These are phyloP conservation scores for Drosophila ananassae DNA, from an alignment of 1,140 invertebrate species.

Conservation along the genomic window DNA sequence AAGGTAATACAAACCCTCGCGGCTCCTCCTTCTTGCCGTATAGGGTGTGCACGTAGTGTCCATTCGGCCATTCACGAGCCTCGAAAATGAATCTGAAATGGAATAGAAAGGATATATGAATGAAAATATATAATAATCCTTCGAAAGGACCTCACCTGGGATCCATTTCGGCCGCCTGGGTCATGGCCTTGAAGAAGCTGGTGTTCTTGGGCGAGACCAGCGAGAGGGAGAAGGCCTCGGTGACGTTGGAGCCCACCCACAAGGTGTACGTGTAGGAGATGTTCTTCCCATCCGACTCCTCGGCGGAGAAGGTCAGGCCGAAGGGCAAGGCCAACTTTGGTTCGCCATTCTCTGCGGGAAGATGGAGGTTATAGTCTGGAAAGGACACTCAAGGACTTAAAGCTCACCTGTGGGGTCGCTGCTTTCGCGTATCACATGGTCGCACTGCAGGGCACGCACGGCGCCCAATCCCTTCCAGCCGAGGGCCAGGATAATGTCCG, in stretches of 20 bases:
- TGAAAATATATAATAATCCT: too few relatives aligned
- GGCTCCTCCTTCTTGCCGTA: slow-evolving; percentile 94
- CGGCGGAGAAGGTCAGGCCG: slow-evolving; percentile 85
- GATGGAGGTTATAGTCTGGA: neutral
- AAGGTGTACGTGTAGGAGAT: slow-evolving; percentile 92
- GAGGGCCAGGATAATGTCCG: slow-evolving; percentile 90
- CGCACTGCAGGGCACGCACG: slow-evolving; percentile 89
- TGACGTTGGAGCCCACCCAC: slow-evolving; percentile 93
- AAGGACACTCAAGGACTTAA: neutral
- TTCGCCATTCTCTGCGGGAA: slow-evolving; percentile 76
- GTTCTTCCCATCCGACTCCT: slow-evolving; percentile 88
- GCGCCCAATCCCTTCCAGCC: slow-evolving; percentile 88
- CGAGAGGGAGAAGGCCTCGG: slow-evolving; percentile 83
- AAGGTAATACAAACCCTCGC: slow-evolving; percentile 85
- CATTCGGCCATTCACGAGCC: slow-evolving; percentile 94
- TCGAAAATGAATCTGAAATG: slow-evolving; percentile 87
- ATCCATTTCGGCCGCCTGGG: slow-evolving; percentile 91
- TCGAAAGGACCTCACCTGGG: slow-evolving; percentile 79
- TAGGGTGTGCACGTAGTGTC: slow-evolving; percentile 94
- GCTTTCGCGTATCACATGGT: slow-evolving; percentile 84
- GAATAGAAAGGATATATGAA: neutral
- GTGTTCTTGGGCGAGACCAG: slow-evolving; percentile 83
- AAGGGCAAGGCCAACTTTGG: slow-evolving; percentile 82
- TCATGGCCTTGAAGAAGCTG: slow-evolving; percentile 92
- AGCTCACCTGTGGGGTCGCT: slow-evolving; percentile 77